These are phyloP conservation scores for Cyprinodon variegatus DNA, from an alignment of 2,113 vertebrate genomes.

Conservation along the genomic window DNA sequence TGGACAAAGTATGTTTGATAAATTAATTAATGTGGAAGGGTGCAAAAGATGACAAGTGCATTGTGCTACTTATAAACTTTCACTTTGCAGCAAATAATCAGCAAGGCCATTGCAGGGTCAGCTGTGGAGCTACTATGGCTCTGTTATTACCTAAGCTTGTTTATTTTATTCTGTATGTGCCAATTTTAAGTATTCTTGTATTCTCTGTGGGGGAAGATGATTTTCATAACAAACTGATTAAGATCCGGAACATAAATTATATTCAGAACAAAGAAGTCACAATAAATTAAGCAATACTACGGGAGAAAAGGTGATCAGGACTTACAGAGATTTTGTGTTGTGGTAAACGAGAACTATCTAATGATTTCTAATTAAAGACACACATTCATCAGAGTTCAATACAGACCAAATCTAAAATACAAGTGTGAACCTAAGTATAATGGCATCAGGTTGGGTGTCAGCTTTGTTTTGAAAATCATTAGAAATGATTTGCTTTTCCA, in stretches of 20 bases:
- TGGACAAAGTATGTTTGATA: conserved; percentile 2
- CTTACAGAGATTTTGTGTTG: conserved; percentile 4
- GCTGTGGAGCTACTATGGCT: not conserved
- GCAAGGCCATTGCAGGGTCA: conserved; percentile 8
- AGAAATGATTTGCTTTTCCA: conserved; percentile 49
- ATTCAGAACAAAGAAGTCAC: conserved; percentile 1
- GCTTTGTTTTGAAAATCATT: conserved; percentile 54
- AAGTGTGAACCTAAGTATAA: conserved; percentile 33
- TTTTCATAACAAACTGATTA: not conserved
- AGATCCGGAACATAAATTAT: conserved; percentile 10
- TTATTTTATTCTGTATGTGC: conserved; percentile 25
- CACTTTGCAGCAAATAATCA: conserved; percentile 16
- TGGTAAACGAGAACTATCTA: not conserved
- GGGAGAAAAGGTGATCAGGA: not conserved
- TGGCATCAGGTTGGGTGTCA: conserved; percentile 22
- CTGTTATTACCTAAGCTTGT: conserved; percentile 18
- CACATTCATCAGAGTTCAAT: conserved; percentile 6
- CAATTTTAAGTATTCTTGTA: conserved; percentile 9
- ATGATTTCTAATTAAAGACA: conserved; percentile 8
- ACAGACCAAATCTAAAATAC: conserved; percentile 6
- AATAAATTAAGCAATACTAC: conserved; percentile 9
- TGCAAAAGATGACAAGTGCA: not conserved
- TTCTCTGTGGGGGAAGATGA: not conserved
- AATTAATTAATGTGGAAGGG: not conserved
- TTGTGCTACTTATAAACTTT: not conserved